Conservation (phyloP, 2,113 vertebrate genomes). For the Centropus unirufus region DNA sequence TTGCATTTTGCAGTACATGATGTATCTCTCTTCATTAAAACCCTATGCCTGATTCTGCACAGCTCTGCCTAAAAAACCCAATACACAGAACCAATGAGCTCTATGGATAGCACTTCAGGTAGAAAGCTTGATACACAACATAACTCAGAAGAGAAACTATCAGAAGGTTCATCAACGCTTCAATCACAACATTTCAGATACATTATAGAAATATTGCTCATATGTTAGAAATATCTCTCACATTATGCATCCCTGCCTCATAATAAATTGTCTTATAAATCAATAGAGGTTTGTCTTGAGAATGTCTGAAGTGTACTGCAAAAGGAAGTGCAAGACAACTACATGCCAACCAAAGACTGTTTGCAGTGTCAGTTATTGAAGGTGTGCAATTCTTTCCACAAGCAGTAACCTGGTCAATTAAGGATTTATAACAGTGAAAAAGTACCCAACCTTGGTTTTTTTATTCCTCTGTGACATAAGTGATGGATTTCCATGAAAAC, state of each 20-base stretch:
- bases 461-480: too few species aligned
- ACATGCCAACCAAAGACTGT: not conserved
- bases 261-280: not conserved
- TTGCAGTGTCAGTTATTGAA: not conserved
- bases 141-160: not conserved
- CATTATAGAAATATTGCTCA: not conserved
- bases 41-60: rapidly evolving
- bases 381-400: not conserved
- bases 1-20: not conserved
- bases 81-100: not conserved
- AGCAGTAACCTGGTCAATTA: not conserved
- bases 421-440: not conserved
- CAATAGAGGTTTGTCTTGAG: not conserved
- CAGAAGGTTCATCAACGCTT: not conserved
- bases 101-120: not conserved
- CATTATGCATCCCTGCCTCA: not conserved
- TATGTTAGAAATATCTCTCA: not conserved
- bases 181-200: not conserved
- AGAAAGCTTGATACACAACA: not conserved
- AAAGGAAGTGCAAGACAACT: not conserved
- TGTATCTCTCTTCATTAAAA: not conserved
- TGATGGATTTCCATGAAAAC: not conserved
- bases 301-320: not conserved
- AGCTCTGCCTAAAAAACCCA: not conserved
- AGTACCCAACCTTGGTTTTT: not conserved